Evolutionary conservation across 2,888 invertebrate species (phyloP), one percentile per base, ranked within the genome.

Genomic region (Oxyscelio sp.): DNA sequence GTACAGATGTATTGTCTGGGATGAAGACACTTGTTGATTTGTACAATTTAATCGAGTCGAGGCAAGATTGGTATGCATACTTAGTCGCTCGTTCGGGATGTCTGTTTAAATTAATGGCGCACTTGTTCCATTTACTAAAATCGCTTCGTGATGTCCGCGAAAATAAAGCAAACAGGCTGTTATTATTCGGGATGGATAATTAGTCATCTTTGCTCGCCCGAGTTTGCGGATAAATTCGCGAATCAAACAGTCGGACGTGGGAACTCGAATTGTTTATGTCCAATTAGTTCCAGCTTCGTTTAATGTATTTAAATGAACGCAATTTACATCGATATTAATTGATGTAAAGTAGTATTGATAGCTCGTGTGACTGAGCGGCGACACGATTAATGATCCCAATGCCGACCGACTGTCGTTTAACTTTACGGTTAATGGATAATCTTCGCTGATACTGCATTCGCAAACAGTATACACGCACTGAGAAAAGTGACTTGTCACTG

Each of bases 1-100:
- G 43, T 11, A 22, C 63, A 48, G 38, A 50, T 45, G 43, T 21
- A 56, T 74, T 54, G 80, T 74, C 66, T 54, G 58, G 4, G 61
- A 77, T 27, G 50, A 77, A 68, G 77, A 74, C 81, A 68, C 81
- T 75, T 75, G 68, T 75, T 81, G 74, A 81, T 61, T 74, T 70
- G 81, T 68, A 74, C 66, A 74, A 74, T 74, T 74, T 81, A 81
- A 81, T 59, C 66, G 68, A 61, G 61, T 43, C 17, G 58, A 73
- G 31, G 5, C 66, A 68, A 68, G 74, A 81, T 68, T 81, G 68
- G 59, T 54, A 74, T 61, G 80, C 80, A 59, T 13, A 59, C 65
- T 73, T 40, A 31, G 58, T 73, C 56, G 48, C 63, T 58, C 54
- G 71, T 40, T 63, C 17, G 38, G 17, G 38, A 61, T 22, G 61